Conservation (phyloP, 2,113 vertebrate species). For the Dipodomys spectabilis region DNA sequence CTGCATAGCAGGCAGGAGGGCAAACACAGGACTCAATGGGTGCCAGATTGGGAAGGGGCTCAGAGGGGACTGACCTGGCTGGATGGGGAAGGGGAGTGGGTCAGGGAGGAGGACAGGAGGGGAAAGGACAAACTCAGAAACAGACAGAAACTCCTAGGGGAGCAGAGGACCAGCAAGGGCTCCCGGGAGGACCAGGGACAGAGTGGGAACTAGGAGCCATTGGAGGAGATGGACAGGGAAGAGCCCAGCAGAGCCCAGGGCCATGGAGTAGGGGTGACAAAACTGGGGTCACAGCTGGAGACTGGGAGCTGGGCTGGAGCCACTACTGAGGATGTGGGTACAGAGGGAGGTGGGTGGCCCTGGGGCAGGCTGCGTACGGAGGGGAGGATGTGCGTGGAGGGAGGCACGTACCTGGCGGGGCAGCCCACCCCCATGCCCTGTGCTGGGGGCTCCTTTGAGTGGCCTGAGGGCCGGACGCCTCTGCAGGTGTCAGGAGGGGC, state of each 20-base stretch:
- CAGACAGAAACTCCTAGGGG: background rate
- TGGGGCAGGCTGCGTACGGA: rapidly evolving
- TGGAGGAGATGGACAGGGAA: too few relatives aligned
- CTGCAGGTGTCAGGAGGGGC: slow-evolving; percentile 5
- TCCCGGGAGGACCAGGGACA: background rate
- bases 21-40: background rate
- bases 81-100: too few relatives aligned
- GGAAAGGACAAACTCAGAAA: too few relatives aligned
- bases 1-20: background rate
- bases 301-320: background rate
- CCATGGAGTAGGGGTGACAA: background rate
- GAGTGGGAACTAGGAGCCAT: too few relatives aligned
- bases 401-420: slow-evolving; percentile 65
- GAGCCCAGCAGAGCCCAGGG: background rate
- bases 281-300: background rate
- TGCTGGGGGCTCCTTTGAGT: background rate
- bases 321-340: background rate
- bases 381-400: rapidly evolving
- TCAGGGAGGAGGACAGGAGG: background rate
- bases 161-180: background rate
- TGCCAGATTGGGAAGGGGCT: too few relatives aligned
- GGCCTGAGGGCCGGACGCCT: background rate
- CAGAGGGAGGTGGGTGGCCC: background rate
- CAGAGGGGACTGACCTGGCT: too few relatives aligned
- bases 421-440: slow-evolving; percentile 71